Conservation (phyloP, 2,113 vertebrate species). For the Sebastes fasciatus region DNA sequence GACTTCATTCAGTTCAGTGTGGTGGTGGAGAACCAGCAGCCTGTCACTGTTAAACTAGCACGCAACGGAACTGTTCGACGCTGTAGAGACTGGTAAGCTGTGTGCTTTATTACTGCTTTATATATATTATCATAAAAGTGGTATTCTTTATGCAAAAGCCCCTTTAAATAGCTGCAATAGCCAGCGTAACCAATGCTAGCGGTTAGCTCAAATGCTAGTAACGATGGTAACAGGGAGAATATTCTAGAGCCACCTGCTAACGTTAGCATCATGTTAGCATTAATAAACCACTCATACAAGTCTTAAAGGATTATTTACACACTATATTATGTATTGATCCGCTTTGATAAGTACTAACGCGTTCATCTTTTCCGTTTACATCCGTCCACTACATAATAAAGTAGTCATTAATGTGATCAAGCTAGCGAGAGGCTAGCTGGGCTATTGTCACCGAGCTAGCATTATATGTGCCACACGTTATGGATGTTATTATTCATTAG, state of each 20-base stretch:
- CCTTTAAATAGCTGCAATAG: background rate
- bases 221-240: conserved; percentile 73
- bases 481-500: rapidly evolving
- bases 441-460: background rate
- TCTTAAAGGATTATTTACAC: rapidly evolving
- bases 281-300: background rate
- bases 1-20: conserved; percentile 9
- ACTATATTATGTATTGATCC: rapidly evolving
- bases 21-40: background rate
- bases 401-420: too few species aligned
- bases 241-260: conserved; percentile 73
- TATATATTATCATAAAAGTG: background rate
- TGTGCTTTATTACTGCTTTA: background rate
- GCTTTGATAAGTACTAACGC: rapidly evolving
- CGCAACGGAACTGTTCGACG: background rate
- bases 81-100: conserved; percentile 36
- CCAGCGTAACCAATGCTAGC: conserved; percentile 18
- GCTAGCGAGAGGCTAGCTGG: too few species aligned
- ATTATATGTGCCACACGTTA: too few species aligned
- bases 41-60: conserved; percentile 23
- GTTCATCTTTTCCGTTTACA: rapidly evolving
- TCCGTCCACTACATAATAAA: background rate
- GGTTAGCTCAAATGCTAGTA: conserved; percentile 65
- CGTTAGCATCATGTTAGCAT: conserved; percentile 6
- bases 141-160: background rate